Conservation (phyloP, 2,888 invertebrate species). For the Lepidocyrtinus sp. region DNA sequence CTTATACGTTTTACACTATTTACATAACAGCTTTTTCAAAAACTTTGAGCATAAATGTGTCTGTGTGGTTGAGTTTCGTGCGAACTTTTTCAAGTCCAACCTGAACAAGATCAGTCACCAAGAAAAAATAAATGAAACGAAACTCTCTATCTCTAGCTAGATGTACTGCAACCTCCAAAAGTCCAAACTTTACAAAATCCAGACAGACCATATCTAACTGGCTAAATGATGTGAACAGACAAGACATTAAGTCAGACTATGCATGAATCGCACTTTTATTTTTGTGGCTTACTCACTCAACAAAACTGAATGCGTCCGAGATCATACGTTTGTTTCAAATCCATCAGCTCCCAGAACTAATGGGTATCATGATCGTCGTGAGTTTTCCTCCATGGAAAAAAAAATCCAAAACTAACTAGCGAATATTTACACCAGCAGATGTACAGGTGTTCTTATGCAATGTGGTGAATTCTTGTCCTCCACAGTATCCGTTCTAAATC, state of each 20-base stretch:
- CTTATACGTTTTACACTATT: too few relatives aligned
- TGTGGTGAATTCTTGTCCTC: neutral
- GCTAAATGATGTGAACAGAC: conserved; percentile 52
- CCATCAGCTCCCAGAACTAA: conserved; percentile 58
- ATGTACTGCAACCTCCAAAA: too few relatives aligned
- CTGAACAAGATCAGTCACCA: too few relatives aligned
- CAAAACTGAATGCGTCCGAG: conserved; percentile 11
- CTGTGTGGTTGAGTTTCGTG: too few relatives aligned
- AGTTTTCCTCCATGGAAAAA: neutral
- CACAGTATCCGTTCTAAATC: neutral
- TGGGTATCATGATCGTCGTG: conserved; percentile 39
- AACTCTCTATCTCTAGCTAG: too few relatives aligned
- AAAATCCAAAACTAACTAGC: conserved; percentile 21
- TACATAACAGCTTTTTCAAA: too few relatives aligned
- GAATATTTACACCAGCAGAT: conserved; percentile 14
- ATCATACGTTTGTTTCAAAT: conserved; percentile 43
- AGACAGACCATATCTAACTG: conserved; percentile 50
- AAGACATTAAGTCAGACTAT: neutral
- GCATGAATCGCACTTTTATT: neutral
- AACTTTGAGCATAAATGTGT: too few relatives aligned
- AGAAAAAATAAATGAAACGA: too few relatives aligned
- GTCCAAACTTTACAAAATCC: too few relatives aligned
- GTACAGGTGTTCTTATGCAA: conserved; percentile 33
- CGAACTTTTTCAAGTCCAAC: too few relatives aligned
- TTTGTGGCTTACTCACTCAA: conserved; percentile 20